Base-by-base conservation (phyloP, 2,113 vertebrate species). In the Atrichornis clamosus region DNA sequence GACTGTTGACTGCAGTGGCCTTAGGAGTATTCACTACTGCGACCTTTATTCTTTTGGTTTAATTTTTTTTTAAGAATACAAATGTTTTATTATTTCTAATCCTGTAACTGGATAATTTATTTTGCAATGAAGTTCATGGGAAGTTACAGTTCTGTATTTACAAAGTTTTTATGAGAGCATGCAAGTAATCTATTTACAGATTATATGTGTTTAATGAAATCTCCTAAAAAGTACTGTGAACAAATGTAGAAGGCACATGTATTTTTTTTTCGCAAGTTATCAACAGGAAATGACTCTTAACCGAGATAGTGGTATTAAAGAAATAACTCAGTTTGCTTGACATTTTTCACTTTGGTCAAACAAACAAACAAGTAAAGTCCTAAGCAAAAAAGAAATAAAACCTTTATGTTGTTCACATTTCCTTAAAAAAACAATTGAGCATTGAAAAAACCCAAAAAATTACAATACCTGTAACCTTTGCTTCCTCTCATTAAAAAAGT, bases 101-200 rank as follows among this genome's bases (percentile, higher is more conserved):
- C 8, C 44, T 69, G 5, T 41, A 37, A 84, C 6, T 4, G 0
- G 24, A 37, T 37, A 69, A 60, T 49, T 77, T 70, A 59, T 55
- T 75, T 75, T 84, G 11, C 28, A 84, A 4, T 73, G 6, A 76
- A 68, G 35, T 30, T 11, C 12, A 56, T 0, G 0, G 20, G 6
- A 28, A 90, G 10, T 23, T 50, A 63, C n/a, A 70, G 58, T 28
- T 59, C 30, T 56, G 5, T 37, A 13, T 55, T 72, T 52, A 60
- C 3, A 64, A 82, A 60, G 12, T 24, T 85, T 88, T 82, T 9
- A 15, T 37, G 22, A 78, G 60, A 93, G 50, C 7, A 28, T 0
- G 0, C 14, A 44, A 10, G 13, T 65, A 55, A 55, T 5, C 1
- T 35, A 6, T 83, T 49, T 79, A 50, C 28, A 32, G 42, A 46